Evolutionary conservation across 2,797 vertebrate species (phyloP).

Genomic region (Melanotaenia parkinsoni): DNA sequence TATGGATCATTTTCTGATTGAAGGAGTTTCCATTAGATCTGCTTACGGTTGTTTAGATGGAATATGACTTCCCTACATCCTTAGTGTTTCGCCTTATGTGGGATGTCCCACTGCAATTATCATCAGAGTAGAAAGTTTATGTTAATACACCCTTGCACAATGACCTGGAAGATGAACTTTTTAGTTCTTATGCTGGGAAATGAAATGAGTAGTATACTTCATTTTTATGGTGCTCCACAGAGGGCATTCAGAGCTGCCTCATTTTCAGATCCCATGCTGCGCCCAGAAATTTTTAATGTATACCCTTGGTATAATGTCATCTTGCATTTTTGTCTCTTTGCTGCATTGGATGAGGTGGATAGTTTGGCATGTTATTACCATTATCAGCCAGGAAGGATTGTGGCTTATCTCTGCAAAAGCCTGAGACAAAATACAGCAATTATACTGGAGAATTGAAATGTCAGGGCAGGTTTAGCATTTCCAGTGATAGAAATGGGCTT

Average conservation of each 20-base stretch:
- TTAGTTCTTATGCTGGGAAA: conserved; percentile 8
- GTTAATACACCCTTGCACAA: conserved; percentile 15
- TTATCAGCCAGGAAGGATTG: conserved; percentile 41
- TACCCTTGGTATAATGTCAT: conserved; percentile 47
- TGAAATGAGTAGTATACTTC: conserved; percentile 19
- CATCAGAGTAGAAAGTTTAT: conserved; percentile 6
- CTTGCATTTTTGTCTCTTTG: conserved; percentile 38
- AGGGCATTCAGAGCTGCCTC: conserved; percentile 30
- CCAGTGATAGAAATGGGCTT: conserved; percentile 60
- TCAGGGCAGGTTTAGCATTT: conserved; percentile 69
- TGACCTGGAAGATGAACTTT: conserved; percentile 10
- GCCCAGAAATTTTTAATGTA: conserved; percentile 31
- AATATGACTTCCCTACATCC: not conserved
- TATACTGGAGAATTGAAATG: conserved; percentile 73
- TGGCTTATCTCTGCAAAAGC: conserved; percentile 58
- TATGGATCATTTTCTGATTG: not conserved
- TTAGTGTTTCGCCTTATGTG: not conserved
- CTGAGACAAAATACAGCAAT: conserved; percentile 68
- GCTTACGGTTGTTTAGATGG: not conserved
- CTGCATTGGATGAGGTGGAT: conserved; percentile 50
- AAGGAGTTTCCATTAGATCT: not conserved
- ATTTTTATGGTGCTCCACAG: conserved; percentile 30
- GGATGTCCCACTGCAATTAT: conserved; percentile 21
- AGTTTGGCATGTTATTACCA: conserved; percentile 68
- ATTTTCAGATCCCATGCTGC: conserved; percentile 31